Evolutionary conservation across 2,888 invertebrate species (phyloP), one percentile per base, ranked within the genome.

Genomic region (Brachyopa scutellaris): DNA sequence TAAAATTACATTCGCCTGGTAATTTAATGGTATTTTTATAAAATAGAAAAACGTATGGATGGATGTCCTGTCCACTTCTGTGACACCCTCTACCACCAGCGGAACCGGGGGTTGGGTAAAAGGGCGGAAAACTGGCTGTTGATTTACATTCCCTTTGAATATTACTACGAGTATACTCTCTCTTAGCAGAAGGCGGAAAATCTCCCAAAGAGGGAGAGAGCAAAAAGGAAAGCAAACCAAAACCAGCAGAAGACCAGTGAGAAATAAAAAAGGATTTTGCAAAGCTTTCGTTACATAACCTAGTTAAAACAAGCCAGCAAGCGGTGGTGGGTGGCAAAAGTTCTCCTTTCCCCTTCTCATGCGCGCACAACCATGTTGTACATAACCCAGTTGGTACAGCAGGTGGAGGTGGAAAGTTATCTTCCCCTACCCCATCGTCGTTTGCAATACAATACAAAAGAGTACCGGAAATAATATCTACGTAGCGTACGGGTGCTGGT

Each of bases 251-350:
- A 38, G 49, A 59, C 38, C 59, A 70, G 31, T 51, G 31, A 61
- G 70, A 13, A 40, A 61, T 59, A 49, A 42, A 69, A 61, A 61
- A 40, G 49, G 51, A 40, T 70, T 70, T 49, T 59, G 15, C 15
- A 61, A 61, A 70, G 61, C 61, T 70, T 70, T 70, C 51, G 59
- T 70, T 61, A 70, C 61, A 61, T 70, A 70, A 70, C 69, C 38
- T 61, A 70, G 61, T 51, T 49, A 59, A 31, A 21, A 40, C 31
- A 29, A 49, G 47, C 21, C 9, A 47, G 31, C 23, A 7, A 7
- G 3, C 11, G 13, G 15, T 4, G 47, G 15, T 26, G 13, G 49
- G 3, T 26, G 26, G 3, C 6, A 45, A 64, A 70, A 70, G 59
- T 70, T 61, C 29, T 40, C 21, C n/a, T 38, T 36, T 6, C n/a